Conservation (phyloP, 1,140 invertebrate species). For the Leptinotarsa undecemlineata region DNA sequence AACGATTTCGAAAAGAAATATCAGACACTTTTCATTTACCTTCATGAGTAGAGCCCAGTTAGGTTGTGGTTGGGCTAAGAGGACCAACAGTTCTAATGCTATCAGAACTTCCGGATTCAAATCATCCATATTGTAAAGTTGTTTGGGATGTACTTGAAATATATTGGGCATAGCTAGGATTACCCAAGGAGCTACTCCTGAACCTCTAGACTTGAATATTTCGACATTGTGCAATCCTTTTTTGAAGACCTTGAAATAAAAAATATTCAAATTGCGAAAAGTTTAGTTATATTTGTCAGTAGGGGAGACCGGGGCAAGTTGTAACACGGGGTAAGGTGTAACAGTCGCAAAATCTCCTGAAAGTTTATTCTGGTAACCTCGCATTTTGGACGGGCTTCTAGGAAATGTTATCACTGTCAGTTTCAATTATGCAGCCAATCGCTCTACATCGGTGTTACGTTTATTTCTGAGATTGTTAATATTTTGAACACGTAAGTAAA, state of each 20-base stretch:
- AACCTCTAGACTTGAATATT: conserved; percentile 58
- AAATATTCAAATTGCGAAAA: neutral
- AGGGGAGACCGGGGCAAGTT: too few species aligned
- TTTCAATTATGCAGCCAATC: too few species aligned
- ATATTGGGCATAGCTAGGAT: conserved; percentile 67
- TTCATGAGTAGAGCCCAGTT: conserved; percentile 74
- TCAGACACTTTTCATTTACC: conserved; percentile 54
- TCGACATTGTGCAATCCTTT: conserved; percentile 61
- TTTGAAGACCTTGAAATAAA: conserved; percentile 57
- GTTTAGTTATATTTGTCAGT: too few species aligned
- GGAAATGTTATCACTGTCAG: too few species aligned
- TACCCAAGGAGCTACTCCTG: conserved; percentile 67
- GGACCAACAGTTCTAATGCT: conserved; percentile 69
- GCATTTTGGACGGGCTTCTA: too few species aligned
- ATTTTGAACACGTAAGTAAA: too few species aligned
- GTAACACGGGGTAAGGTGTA: too few species aligned
- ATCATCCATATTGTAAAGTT: conserved; percentile 57
- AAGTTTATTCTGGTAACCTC: too few species aligned
- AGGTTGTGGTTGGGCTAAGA: conserved; percentile 74
- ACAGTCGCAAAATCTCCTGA: too few species aligned
- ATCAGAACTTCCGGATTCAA: conserved; percentile 63
- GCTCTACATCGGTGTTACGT: too few species aligned
- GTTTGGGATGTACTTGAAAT: conserved; percentile 58
- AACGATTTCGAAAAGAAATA: neutral
- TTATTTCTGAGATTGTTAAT: too few species aligned